phyloP scores from a whole-genome alignment of 2,888 invertebrate genomes.

The Nysson spinosus region DNA sequence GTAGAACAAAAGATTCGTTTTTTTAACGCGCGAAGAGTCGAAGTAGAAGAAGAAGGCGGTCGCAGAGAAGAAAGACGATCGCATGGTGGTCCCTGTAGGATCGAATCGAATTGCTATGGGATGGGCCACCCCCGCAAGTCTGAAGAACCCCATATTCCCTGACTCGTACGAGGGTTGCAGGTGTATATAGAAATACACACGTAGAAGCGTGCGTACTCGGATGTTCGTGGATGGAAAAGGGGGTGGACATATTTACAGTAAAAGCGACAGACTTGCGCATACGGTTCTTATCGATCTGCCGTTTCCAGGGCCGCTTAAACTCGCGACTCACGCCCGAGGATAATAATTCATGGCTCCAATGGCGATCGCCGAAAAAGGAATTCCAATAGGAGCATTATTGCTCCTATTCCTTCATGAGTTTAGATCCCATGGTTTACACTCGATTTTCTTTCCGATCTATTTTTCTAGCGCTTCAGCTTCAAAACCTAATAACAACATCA shows the following conservation, averaged over 20 bases:
- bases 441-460: not conserved
- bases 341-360: conserved; percentile 62
- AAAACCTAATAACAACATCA: too few relatives aligned
- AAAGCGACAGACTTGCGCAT: conserved; percentile 71
- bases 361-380: conserved; percentile 52
- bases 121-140: conserved; percentile 33
- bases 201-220: conserved; percentile 52
- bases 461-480: too few relatives aligned
- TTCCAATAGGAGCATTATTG: conserved; percentile 47
- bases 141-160: conserved; percentile 2
- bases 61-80: conserved; percentile 39
- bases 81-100: conserved; percentile 27
- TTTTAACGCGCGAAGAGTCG: conserved; percentile 27
- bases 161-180: conserved; percentile 18
- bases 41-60: conserved; percentile 25
- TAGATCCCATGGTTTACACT: not conserved
- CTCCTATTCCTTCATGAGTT: not conserved
- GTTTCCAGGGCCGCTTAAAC: conserved; percentile 64
- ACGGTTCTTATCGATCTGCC: conserved; percentile 68
- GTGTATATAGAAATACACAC: conserved; percentile 37
- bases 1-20: conserved; percentile 3
- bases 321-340: conserved; percentile 62
- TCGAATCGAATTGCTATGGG: conserved; percentile 40
- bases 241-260: conserved; percentile 52
- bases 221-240: conserved; percentile 15